Evolutionary conservation across 1,140 invertebrate genomes (phyloP), one percentile per base, ranked within the genome.

Genomic region (Samia ricini): DNA sequence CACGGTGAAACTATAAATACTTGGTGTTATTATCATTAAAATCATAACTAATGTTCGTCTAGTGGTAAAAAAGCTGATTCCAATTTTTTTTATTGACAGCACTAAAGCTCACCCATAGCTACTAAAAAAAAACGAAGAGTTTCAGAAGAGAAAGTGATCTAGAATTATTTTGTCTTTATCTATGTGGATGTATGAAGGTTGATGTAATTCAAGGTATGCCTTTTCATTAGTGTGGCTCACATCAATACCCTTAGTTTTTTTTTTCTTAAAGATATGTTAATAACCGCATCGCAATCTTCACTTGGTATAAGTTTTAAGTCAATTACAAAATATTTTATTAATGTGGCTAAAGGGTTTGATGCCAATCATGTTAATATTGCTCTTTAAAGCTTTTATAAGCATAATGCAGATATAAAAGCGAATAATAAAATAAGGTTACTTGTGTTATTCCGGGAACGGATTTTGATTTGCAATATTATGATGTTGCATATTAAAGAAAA

Each of bases 201-300:
- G n/a, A n/a, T n/a, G n/a, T n/a, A n/a, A n/a, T n/a, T n/a, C n/a
- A n/a, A n/a, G n/a, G 70, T 76, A 77, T 74, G 70, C 73, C 74
- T 77, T 79, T 77, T 77, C 74, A 81, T 83, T 81, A 80, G 74
- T 81, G 74, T 72, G 76, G 74, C 81, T 81, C 74, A 67, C 72
- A 77, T 75, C 72, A 75, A 81, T 75, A 72, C 70, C 77, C 72
- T 74, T 81, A 75, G 78, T 83, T 79, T 83, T 65, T 66, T 66
- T 79, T 79, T 77, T 78, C 64, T 73, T 61, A 54, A 58, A 63
- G 64, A 76, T 78, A 71, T 75, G 72, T 79, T 79, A 83, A 86
- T 79, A 74, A 75, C 77, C 77, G 4, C 4, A 1, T 10, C 33
- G 33, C 1, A 12, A 79, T 73, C 73, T 80, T 79, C 73, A 73